Evolutionary conservation across 2,113 vertebrate species (phyloP), one percentile per base, ranked within the genome.

Genomic region (Gymnogyps californianus): DNA sequence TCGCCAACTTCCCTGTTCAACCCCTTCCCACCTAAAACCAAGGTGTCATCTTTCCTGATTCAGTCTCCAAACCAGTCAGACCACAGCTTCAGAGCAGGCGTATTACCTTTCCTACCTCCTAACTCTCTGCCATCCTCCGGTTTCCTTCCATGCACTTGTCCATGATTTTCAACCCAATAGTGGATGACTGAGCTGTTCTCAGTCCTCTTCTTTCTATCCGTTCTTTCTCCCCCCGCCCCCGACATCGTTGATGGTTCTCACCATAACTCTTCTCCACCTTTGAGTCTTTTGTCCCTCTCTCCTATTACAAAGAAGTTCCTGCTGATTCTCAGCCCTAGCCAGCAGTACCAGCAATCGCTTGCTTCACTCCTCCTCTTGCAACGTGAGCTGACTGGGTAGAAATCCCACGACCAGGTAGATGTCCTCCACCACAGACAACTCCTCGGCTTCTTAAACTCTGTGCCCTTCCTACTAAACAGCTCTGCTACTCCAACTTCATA

Each of bases 321-420:
- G n/a, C 29, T 2, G 6, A 24, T 24, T 29, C 32, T 20, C 64
- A 55, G 58, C 18, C 32, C 49, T 8, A 38, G 36, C 58, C 17
- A 2, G 32, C 67, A 17, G 44, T 5, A 47, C 32, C 38, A 29
- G 20, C 24, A 17, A 52, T 12, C 4, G 1, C 64, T 49, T 16
- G 16, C 40, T 57, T 36, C 57, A 2, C 21, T 79, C 36, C 57
- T 70, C 32, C 32, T n/a, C 66, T 46, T 38, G 22, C 21, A 11
- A 58, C 0, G 0, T 0, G 4, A 66, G 36, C 22, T 16, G 13
- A 5, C 38, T 8, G 2, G 58, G 24, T 40, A 46, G 46, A 80
- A 31, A 74, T 17, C 65, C 38, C 58, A 7, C 6, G 0, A 46
- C 38, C 44, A 59, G 38, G 34, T 38, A 51, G 58, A 52, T 7